A percentile compares a stretch with the other conserved stretches of the same genome.
Conservation (phyloP, 2,797 vertebrate genomes). For the Notolepis coatsorum region DNA sequence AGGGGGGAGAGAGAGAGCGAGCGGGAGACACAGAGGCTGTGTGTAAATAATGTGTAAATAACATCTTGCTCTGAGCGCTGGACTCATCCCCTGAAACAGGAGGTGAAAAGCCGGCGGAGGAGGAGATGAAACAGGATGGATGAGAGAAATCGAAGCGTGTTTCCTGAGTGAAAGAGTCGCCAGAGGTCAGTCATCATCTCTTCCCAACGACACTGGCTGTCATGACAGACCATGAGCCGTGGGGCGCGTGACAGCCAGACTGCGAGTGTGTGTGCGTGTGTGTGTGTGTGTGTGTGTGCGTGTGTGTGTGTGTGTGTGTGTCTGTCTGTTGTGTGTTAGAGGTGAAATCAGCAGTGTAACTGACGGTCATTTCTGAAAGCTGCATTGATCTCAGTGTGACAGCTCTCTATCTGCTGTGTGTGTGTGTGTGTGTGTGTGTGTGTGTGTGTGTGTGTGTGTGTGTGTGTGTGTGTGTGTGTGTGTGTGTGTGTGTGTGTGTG, state of each 20-base stretch:
- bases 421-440: constrained; percentile 7
- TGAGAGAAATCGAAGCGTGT: constrained; percentile 25
- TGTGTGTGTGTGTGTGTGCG: constrained; percentile 13
- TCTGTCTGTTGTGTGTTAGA: constrained; percentile 28
- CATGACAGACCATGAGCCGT: constrained; percentile 30
- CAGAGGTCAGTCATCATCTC: constrained; percentile 46
- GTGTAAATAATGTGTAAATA: constrained; percentile 58
- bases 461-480: background rate
- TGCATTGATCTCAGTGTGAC: constrained; percentile 25
- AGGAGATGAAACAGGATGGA: constrained; percentile 33
- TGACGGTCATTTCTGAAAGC: constrained; percentile 40
- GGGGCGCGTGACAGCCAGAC: constrained; percentile 34
- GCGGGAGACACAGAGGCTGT: constrained; percentile 27
- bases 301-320: constrained; percentile 17
- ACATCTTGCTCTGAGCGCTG: constrained; percentile 23
- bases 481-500: background rate
- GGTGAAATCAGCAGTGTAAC: constrained; percentile 40
- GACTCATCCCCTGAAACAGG: constrained; percentile 38
- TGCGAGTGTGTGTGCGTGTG: constrained; percentile 11
- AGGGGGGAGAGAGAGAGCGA: constrained; percentile 43
- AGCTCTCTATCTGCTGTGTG: constrained; percentile 28
- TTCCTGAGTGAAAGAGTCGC: constrained; percentile 42
- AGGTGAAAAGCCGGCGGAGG: constrained; percentile 12
- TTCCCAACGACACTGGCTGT: constrained; percentile 27
- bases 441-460: constrained; percentile 2